phyloP scores from a whole-genome alignment of 1,140 invertebrate species.

The Mercenaria mercenaria region DNA sequence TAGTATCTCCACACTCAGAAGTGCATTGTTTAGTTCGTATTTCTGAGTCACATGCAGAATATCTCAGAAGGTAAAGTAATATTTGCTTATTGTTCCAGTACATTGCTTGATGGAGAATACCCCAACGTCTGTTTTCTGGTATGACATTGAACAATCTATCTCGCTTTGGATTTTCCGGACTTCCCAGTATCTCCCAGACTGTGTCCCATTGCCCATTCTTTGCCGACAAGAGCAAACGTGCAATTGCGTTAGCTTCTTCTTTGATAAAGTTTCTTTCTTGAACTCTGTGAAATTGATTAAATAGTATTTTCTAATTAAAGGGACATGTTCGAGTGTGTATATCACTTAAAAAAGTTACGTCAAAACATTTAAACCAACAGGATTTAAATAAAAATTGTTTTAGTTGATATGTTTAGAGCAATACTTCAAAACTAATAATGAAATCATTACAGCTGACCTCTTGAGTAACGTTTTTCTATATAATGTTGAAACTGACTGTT shows the following conservation, averaged over 20 bases:
- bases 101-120: conserved; percentile 28
- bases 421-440: no score
- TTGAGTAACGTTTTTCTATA: no score
- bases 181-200: conserved; percentile 10
- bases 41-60: conserved; percentile 18
- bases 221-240: background rate
- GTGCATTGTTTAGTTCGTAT: conserved; percentile 31
- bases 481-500: no score
- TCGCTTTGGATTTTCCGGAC: background rate
- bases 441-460: no score
- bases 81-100: conserved; percentile 40
- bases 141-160: conserved; percentile 18
- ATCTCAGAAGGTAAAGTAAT: background rate
- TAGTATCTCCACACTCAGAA: conserved; percentile 1
- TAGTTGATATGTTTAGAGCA: no score
- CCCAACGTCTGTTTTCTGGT: conserved; percentile 43
- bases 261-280: conserved; percentile 16
- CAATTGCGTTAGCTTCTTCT: background rate
- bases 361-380: no score
- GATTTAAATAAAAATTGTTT: no score
- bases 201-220: conserved; percentile 26
- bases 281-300: no score
- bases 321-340: no score
- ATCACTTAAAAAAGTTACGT: no score
- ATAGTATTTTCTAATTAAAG: no score